A percentile compares a stretch with the other conserved stretches of the same genome.
Evolutionary conservation across 2,888 invertebrate genomes (phyloP).

Genomic region (Drosophila fulvimacula): DNA sequence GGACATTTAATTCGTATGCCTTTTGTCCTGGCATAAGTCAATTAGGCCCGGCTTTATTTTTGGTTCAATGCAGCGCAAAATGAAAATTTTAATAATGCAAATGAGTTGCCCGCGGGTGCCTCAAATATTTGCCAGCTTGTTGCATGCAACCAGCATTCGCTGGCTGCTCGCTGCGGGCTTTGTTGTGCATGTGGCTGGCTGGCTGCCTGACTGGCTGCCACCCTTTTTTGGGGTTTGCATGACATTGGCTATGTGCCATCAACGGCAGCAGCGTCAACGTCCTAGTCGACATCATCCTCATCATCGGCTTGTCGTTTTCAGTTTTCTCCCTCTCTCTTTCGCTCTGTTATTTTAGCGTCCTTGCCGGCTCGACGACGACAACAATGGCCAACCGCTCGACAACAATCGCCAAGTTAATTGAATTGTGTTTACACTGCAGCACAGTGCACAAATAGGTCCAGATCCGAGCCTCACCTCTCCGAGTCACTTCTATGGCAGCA

Average conservation of each 20-base stretch:
- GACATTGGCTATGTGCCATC: slow-evolving; percentile 65
- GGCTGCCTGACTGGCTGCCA: not conserved
- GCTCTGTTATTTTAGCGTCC: slow-evolving; percentile 71
- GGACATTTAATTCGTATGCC: slow-evolving; percentile 6
- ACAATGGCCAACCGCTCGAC: slow-evolving; percentile 70
- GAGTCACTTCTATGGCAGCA: not conserved
- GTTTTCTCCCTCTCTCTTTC: slow-evolving; percentile 3
- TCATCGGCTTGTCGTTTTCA: slow-evolving; percentile 75
- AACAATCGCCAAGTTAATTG: slow-evolving; percentile 76
- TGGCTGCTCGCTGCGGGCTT: slow-evolving; percentile 13
- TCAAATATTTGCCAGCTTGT: slow-evolving; percentile 60
- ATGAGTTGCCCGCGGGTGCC: slow-evolving; percentile 54
- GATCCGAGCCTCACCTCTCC: slow-evolving; percentile 2
- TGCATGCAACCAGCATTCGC: slow-evolving; percentile 53
- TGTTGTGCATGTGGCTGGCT: slow-evolving; percentile 21
- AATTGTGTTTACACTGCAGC: slow-evolving; percentile 78
- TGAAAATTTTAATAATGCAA: slow-evolving; percentile 79
- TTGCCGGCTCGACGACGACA: slow-evolving; percentile 52
- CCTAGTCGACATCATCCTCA: slow-evolving; percentile 29
- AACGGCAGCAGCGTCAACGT: slow-evolving; percentile 41
- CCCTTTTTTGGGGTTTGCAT: not conserved
- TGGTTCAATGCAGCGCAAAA: slow-evolving; percentile 48
- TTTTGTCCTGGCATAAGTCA: slow-evolving; percentile 36
- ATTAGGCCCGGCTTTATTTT: slow-evolving; percentile 44
- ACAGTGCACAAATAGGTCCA: slow-evolving; percentile 30